These are phyloP conservation scores for Cyclargus thomasi DNA, from an alignment of 1,140 invertebrate species.

Conservation along the genomic window DNA sequence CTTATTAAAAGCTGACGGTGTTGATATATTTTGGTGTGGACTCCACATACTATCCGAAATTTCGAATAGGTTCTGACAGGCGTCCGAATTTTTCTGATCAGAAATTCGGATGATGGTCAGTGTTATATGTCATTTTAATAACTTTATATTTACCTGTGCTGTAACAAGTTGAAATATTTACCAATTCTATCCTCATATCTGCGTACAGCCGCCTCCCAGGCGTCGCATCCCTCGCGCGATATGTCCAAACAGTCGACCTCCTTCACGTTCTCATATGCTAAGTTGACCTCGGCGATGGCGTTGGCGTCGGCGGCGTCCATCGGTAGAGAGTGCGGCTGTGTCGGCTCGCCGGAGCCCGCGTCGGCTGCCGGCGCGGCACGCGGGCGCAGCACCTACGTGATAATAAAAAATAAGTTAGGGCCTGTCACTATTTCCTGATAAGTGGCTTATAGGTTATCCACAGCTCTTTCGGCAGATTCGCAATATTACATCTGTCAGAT, in stretches of 20 bases:
- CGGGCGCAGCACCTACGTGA: slow-evolving; percentile 58
- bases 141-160: no score
- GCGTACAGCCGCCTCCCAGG: slow-evolving; percentile 96
- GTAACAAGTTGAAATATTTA: slow-evolving; percentile 33
- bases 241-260: slow-evolving; percentile 99
- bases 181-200: slow-evolving; percentile 98
- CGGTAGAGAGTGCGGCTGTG: slow-evolving; percentile 75
- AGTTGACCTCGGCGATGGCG: slow-evolving; percentile 93
- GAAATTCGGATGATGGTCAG: no score
- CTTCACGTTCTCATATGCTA: slow-evolving; percentile 99
- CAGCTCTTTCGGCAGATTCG: neutral
- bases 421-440: no score
- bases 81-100: no score
- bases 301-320: slow-evolving; percentile 94
- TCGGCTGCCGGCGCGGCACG: slow-evolving; percentile 61
- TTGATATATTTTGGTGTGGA: no score
- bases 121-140: no score
- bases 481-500: no score
- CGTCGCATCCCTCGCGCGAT: slow-evolving; percentile 95
- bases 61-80: no score
- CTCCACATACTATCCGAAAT: no score
- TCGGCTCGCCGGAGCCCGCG: slow-evolving; percentile 70
- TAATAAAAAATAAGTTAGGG: neutral
- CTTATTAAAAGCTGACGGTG: no score
- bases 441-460: no score